Percentiles rank a stretch among this genome's conserved stretches.
Evolutionary conservation across 2,797 vertebrate genomes (phyloP).

Genomic region (Fistularia commersonii): DNA sequence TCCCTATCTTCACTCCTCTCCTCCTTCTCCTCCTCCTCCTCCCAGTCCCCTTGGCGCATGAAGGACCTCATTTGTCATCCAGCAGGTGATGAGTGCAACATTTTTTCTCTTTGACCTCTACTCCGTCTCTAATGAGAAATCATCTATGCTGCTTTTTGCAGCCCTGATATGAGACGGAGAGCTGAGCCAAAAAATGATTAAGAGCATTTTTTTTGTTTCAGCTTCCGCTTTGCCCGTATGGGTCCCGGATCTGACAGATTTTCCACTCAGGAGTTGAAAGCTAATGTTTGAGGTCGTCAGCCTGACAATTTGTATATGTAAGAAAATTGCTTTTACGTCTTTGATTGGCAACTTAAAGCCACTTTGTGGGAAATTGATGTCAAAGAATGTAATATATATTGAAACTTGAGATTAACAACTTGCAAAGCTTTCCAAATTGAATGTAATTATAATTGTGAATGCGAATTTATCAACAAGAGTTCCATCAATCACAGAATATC

Average conservation of each 20-base stretch:
- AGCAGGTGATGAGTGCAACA: constrained; percentile 52
- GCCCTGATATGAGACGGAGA: constrained; percentile 10
- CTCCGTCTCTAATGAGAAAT: constrained; percentile 51
- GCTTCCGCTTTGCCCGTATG: neutral
- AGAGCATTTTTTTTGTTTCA: neutral
- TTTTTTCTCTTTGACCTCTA: constrained; percentile 57
- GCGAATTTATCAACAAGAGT: too few species aligned
- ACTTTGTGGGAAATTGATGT: too few species aligned
- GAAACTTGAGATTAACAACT: too few species aligned
- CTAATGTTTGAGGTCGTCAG: constrained; percentile 13
- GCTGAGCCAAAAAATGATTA: too few species aligned
- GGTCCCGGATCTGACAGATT: constrained; percentile 14
- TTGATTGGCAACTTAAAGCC: too few species aligned
- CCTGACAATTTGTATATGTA: neutral
- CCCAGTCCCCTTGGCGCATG: constrained; percentile 26
- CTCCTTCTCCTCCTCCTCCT: constrained; percentile 16
- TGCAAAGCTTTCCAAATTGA: too few species aligned
- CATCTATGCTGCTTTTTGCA: constrained; percentile 47
- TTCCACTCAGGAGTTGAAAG: constrained; percentile 15
- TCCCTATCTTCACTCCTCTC: too few species aligned
- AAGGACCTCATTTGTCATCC: constrained; percentile 61
- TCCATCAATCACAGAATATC: too few species aligned
- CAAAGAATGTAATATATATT: too few species aligned
- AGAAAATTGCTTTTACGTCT: too few species aligned
- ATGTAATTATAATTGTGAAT: too few species aligned